Percentiles rank a stretch among this genome's conserved stretches.
phyloP scores from a whole-genome alignment of 2,113 vertebrate genomes.

The Gambusia holbrooki region DNA sequence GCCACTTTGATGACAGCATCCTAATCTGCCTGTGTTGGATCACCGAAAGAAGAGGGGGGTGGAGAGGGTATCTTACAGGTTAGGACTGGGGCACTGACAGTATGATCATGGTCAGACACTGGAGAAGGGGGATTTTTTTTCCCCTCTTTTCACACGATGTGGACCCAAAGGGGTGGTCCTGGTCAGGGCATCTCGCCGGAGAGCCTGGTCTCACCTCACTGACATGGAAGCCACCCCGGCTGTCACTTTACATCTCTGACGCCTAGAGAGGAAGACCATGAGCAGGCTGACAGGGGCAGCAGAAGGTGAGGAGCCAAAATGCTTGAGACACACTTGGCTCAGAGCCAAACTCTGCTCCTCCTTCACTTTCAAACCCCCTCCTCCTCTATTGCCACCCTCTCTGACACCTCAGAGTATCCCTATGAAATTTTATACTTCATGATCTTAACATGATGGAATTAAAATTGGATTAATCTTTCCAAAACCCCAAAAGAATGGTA shows the following conservation, averaged over 20 bases:
- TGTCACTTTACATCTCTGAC: constrained; percentile 76
- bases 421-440: constrained; percentile 72
- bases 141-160: constrained; percentile 61
- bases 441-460: constrained; percentile 57
- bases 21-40: constrained; percentile 68
- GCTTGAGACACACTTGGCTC: constrained; percentile 77
- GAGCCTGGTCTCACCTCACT: constrained; percentile 74
- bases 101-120: constrained; percentile 65
- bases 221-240: constrained; percentile 77
- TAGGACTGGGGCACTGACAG: constrained; percentile 63
- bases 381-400: not conserved
- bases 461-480: constrained; percentile 24
- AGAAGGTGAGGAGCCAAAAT: constrained; percentile 75
- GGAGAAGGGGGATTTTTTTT: constrained; percentile 46
- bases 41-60: constrained; percentile 30
- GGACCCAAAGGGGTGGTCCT: constrained; percentile 73
- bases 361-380: not conserved
- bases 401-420: constrained; percentile 55
- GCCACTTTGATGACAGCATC: constrained; percentile 71
- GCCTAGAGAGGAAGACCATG: constrained; percentile 62
- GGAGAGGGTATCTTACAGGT: constrained; percentile 57
- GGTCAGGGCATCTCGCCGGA: constrained; percentile 67
- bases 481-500: not conserved
- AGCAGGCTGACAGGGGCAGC: constrained; percentile 65
- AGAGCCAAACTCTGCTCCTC: constrained; percentile 65